These are phyloP conservation scores for Aramus guarauna DNA, from an alignment of 2,113 vertebrate species.

Conservation along the genomic window DNA sequence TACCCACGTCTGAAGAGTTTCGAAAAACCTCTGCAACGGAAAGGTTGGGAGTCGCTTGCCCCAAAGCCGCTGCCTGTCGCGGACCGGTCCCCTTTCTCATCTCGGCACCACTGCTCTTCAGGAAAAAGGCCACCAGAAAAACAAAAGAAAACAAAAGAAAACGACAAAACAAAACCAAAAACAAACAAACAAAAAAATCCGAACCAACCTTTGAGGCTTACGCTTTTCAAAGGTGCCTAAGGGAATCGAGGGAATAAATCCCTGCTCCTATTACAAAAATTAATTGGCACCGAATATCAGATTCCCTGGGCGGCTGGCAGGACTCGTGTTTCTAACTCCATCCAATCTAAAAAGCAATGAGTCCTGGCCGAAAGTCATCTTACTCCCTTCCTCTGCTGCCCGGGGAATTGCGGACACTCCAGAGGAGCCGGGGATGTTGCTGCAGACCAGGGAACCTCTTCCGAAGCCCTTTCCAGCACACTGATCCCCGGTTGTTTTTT, in stretches of 20 bases:
- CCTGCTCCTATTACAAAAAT: constrained; percentile 27
- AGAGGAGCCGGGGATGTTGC: background rate
- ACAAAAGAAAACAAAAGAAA: too few relatives aligned
- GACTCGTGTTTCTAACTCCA: background rate
- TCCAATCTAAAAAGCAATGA: background rate
- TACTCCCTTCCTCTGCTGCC: background rate
- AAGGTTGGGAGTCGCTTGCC: background rate
- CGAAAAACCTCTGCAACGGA: background rate
- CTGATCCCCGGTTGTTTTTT: background rate
- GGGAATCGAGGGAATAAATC: background rate
- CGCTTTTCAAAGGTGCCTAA: background rate
- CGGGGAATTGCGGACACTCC: background rate
- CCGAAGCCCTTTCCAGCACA: background rate
- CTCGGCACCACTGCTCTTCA: background rate
- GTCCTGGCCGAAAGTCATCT: background rate
- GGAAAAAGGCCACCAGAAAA: constrained; percentile 5
- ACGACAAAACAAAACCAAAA: too few relatives aligned
- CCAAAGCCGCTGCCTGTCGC: background rate
- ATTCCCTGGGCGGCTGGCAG: constrained; percentile 2
- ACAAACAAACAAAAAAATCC: background rate
- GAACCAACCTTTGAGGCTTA: background rate
- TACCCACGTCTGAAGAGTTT: background rate
- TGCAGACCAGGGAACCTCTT: background rate
- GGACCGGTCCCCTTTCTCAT: background rate
- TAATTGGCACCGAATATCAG: constrained; percentile 46